Conservation (phyloP, 2,113 vertebrate genomes). For the Sinosuthora webbiana region DNA sequence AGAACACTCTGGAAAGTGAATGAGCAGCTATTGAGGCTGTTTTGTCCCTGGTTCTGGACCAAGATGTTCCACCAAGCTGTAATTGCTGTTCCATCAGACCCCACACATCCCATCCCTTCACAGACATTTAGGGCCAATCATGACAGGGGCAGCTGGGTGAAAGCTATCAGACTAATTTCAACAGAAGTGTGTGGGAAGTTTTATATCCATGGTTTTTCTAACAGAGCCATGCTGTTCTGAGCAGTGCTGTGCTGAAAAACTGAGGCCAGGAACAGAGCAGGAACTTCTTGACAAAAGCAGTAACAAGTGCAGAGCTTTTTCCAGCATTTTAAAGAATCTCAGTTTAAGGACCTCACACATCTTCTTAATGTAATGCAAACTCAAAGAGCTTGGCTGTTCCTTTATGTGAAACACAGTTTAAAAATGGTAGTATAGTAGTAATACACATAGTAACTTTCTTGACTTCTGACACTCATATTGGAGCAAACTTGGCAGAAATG, state of each 20-base stretch:
- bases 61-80: background rate
- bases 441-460: background rate
- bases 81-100: background rate
- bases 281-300: background rate
- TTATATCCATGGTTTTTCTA: background rate
- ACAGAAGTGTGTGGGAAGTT: background rate
- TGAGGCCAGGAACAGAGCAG: background rate
- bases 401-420: background rate
- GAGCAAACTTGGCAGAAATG: background rate
- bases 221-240: background rate
- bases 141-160: background rate
- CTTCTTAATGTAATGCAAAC: background rate
- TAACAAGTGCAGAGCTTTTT: accelerated
- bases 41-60: background rate
- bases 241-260: background rate
- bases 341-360: background rate
- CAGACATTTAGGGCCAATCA: background rate
- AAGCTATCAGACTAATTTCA: background rate
- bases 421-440: background rate
- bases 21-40: background rate
- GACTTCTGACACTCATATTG: background rate
- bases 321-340: background rate
- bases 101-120: background rate
- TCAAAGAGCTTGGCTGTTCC: background rate
- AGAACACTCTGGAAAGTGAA: background rate